Conservation (phyloP, 2,888 invertebrate species). For the Drosophila cracens region DNA sequence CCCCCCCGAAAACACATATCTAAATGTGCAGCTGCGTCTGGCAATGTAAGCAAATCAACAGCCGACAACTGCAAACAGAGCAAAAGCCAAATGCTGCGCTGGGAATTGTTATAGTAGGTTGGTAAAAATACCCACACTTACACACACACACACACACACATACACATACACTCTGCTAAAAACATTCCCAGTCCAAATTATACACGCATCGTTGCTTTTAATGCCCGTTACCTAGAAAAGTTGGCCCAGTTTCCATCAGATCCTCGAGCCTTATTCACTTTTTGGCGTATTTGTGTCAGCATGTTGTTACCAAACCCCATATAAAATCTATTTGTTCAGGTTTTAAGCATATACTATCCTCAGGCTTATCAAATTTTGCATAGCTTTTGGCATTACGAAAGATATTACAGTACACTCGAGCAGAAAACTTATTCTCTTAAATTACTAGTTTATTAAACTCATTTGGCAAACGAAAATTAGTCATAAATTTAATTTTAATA, state of each 20-base stretch:
- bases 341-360: conserved; percentile 3
- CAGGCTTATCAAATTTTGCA: background rate
- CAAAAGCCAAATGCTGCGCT: conserved; percentile 68
- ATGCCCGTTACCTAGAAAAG: conserved; percentile 63
- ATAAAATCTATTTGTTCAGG: conserved; percentile 43
- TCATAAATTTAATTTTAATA: background rate
- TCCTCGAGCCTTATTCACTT: conserved; percentile 47
- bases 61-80: conserved; percentile 60
- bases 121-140: conserved; percentile 21
- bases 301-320: conserved; percentile 29
- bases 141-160: background rate
- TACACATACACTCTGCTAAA: conserved; percentile 3
- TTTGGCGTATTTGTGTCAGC: conserved; percentile 50
- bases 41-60: conserved; percentile 72
- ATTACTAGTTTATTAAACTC: background rate
- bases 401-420: background rate
- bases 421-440: fast-evolving
- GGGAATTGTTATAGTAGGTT: conserved; percentile 56
- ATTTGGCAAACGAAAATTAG: background rate
- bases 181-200: conserved; percentile 37
- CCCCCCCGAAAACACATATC: conserved; percentile 12
- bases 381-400: background rate
- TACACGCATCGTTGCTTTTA: conserved; percentile 67
- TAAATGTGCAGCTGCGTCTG: conserved; percentile 67
- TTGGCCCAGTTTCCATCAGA: conserved; percentile 49